phyloP scores from a whole-genome alignment of 1,140 invertebrate genomes.

The Cotesia glomerata region DNA sequence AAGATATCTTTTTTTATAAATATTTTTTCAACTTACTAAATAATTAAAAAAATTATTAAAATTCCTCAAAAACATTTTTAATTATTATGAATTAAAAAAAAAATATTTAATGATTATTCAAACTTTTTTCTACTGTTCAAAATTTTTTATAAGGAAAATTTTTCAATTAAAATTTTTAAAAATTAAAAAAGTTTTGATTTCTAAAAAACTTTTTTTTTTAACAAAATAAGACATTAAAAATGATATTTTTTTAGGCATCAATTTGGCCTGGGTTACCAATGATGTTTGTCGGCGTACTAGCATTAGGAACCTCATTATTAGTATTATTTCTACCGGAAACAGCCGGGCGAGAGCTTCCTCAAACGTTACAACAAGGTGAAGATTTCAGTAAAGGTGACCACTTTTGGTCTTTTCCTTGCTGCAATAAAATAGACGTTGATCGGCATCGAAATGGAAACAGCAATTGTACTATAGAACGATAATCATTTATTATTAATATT shows the following conservation, averaged over 20 bases:
- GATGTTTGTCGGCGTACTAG: constrained; percentile 63
- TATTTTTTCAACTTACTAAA: no score
- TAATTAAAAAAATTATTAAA: no score
- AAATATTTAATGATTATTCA: no score
- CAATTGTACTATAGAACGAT: constrained; percentile 13
- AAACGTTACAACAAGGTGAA: constrained; percentile 74
- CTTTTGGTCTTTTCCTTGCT: constrained; percentile 65
- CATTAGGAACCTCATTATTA: constrained; percentile 65
- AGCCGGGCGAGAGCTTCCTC: constrained; percentile 71
- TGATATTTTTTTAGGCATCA: constrained; percentile 59
- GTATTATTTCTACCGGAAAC: constrained; percentile 75
- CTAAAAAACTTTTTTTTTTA: no score
- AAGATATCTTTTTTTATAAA: no score
- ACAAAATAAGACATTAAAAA: no score
- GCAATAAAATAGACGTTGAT: constrained; percentile 26
- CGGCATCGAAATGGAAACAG: constrained; percentile 23
- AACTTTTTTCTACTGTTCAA: no score
- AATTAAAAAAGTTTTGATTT: no score
- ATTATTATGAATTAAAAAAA: no score
- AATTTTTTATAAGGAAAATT: no score
- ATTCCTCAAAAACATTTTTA: no score
- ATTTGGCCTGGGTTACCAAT: constrained; percentile 66
- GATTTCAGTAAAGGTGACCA: constrained; percentile 70
- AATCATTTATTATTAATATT: not conserved
- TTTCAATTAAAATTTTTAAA: no score